A percentile compares a stretch with the other conserved stretches of the same genome.
phyloP scores from a whole-genome alignment of 2,797 vertebrate genomes.

The Sandelia bainsii region DNA sequence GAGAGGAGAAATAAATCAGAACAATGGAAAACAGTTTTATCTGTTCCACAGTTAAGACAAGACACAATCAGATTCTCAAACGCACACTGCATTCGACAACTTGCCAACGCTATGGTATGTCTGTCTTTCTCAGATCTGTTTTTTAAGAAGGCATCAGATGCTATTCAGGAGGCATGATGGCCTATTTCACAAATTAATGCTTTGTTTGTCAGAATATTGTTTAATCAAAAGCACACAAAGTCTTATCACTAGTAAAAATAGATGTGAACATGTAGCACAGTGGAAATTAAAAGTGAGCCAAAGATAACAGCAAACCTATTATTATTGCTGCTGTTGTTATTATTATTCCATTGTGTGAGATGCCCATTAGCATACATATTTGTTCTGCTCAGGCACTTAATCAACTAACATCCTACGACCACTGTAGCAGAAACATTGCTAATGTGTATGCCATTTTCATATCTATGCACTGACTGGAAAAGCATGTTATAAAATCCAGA shows the following conservation, averaged over 20 bases:
- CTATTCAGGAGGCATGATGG: neutral
- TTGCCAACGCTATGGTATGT: neutral
- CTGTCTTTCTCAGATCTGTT: neutral
- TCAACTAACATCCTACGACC: constrained; percentile 5
- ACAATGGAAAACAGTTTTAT: constrained; percentile 6
- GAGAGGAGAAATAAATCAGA: constrained; percentile 20
- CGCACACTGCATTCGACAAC: neutral
- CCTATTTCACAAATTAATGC: constrained; percentile 26
- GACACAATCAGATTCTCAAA: constrained; percentile 11
- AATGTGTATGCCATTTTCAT: constrained; percentile 26
- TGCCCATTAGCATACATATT: constrained; percentile 3
- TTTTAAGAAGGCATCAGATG: neutral
- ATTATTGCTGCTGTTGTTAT: neutral
- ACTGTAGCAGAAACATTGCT: constrained; percentile 17
- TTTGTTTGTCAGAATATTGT: constrained; percentile 10
- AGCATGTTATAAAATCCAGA: constrained; percentile 30
- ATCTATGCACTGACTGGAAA: constrained; percentile 38
- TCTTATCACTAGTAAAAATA: neutral
- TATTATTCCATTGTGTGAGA: neutral
- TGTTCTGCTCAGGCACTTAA: constrained; percentile 5
- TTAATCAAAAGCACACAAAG: neutral
- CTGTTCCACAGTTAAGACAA: constrained; percentile 26
- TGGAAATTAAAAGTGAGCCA: neutral
- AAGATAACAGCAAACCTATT: neutral
- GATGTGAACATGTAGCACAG: neutral